phyloP scores from a whole-genome alignment of 2,797 vertebrate species.

The Trachops cirrhosus region DNA sequence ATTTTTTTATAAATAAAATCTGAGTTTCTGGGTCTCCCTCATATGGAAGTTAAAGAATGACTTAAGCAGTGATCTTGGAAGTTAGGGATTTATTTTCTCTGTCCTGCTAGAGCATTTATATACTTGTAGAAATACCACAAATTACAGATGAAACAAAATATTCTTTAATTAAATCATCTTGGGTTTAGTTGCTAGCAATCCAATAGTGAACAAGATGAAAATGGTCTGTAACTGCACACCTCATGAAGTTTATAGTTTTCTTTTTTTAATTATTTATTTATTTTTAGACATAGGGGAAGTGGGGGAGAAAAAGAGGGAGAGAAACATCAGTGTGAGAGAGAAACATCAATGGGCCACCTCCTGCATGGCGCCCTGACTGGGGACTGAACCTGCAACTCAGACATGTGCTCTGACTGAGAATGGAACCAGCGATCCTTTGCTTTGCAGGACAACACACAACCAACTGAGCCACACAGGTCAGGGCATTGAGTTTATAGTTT shows the following conservation, averaged over 20 bases:
- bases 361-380: neutral
- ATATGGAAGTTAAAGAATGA: slow-evolving; percentile 16
- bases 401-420: neutral
- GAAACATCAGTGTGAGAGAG: neutral
- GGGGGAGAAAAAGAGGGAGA: neutral
- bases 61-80: slow-evolving; percentile 29
- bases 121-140: neutral
- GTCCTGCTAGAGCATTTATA: neutral
- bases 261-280: neutral
- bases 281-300: neutral
- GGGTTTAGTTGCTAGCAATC: neutral
- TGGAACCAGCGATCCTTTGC: neutral
- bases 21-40: neutral
- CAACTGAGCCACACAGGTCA: neutral
- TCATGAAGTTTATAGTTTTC: neutral
- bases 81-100: neutral
- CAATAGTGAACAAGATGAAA: neutral
- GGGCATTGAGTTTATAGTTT: neutral
- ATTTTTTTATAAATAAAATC: neutral
- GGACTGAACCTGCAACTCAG: neutral
- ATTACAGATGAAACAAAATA: slow-evolving; percentile 21
- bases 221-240: neutral
- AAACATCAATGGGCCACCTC: neutral
- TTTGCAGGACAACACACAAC: neutral
- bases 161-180: neutral